Evolutionary conservation across 2,113 vertebrate genomes (phyloP).

Genomic region (Heterotilapia buettikoferi): DNA sequence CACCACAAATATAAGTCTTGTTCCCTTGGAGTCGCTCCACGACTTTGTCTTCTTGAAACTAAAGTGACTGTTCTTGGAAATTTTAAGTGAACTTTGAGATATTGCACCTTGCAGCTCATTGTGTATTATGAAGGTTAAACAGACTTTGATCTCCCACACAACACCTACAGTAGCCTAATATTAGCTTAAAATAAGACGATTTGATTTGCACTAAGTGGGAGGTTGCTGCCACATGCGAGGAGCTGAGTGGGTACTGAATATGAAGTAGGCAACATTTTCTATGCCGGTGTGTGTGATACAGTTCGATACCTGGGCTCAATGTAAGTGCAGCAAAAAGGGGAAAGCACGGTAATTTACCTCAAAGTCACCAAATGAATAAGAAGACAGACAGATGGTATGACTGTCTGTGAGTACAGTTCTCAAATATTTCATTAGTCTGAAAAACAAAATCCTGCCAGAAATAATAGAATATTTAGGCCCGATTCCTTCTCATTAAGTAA

Average conservation of each 20-base stretch:
- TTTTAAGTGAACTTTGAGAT: background rate
- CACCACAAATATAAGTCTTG: background rate
- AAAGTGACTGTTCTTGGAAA: background rate
- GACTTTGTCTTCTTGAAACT: background rate
- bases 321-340: background rate
- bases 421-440: background rate
- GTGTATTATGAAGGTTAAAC: background rate
- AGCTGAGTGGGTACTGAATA: background rate
- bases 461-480: fast-evolving
- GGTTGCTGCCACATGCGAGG: background rate
- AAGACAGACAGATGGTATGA: background rate
- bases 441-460: background rate
- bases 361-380: background rate
- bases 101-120: background rate
- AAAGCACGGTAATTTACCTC: background rate
- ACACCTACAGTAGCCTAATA: background rate
- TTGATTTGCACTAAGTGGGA: background rate
- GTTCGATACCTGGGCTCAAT: background rate
- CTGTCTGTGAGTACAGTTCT: background rate
- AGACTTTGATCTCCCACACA: background rate
- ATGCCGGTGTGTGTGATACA: background rate
- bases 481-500: background rate
- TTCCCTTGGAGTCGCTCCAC: background rate
- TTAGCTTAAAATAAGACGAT: background rate
- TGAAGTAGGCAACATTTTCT: background rate